Base-by-base conservation (phyloP, 2,888 invertebrate genomes). In the Pachliopta kotzebuea region DNA sequence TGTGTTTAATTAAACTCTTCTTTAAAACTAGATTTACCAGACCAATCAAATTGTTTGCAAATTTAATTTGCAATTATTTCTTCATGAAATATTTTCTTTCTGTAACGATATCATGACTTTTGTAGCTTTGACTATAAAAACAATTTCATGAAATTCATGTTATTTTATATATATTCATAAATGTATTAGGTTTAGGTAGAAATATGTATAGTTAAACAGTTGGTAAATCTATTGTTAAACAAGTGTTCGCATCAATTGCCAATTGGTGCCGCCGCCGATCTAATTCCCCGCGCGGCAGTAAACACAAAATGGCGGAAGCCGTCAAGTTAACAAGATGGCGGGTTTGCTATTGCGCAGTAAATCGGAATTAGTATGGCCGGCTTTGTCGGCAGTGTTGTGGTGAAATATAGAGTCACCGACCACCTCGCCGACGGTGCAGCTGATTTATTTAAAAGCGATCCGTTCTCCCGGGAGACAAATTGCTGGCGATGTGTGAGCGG, bases 341-440 rank as follows among this genome's bases (percentile, higher is more conserved):
- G 74, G 73, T n/a, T 75, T 75, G 72, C 57, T 53, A 57, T 69
- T 71, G 71, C 74, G 73, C 79, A 72, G 77, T 76, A 81, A 83
- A 80, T 77, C 73, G 76, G 74, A 80, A 83, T 84, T 79, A 82
- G 78, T 76, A 53, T 58, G 52, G 37, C 60, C 14, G n/a, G 56
- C 65, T 56, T 60, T 65, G 65, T 65, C 65, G 65, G 62, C 56
- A n/a, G 62, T 26, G 56, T 56, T 60, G 65, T 65, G 29, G 49
- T 55, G 57, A 57, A 61, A 65, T 61, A 61, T 61, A 53, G 63
- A 55, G 56, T 52, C 61, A 56, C 50, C 53, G 21, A 50, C 56
- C 54, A 55, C 20, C 21, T 52, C 7, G 49, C 45, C 23, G 37
- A 42, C 52, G 54, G 63, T 14, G 18, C 29, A 55, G 53, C 65